Evolutionary conservation across 1,140 invertebrate genomes (phyloP), one percentile per base, ranked within the genome.

Genomic region (Drosophila prosaltans): DNA sequence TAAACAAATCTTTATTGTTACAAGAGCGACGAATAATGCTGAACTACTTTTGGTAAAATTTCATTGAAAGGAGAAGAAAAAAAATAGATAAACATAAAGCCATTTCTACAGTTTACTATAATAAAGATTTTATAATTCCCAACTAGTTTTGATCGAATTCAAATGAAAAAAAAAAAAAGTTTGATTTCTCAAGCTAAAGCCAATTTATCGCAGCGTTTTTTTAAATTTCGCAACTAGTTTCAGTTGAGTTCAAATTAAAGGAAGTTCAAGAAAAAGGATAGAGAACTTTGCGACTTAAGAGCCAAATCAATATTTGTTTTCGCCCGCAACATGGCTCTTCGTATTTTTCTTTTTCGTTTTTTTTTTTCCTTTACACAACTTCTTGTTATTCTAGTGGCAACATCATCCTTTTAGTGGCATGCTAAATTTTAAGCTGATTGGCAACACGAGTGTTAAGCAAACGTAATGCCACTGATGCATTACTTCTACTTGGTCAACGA

Each of bases 391-490:
- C 41, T 51, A 26, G 21, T 51, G 45, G 45, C 45, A 51, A 51
- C 45, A 51, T 26, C 45, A 51, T 51, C 45, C 45, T 51, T 51
- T 51, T 51, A 51, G 45, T 51, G 45, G 45, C 45, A 51, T 51
- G 60, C 73, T 82, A 81, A 89, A 39, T 89, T 89, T 89, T 72
- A 89, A 68, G 84, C 84, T 81, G 85, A 81, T 79, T 89, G 74
- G 66, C 66, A 71, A 78, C 67, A 77, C 55, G 64, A 80, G 76
- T 78, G 72, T 70, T 64, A 66, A 70, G 75, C 66, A 60, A 54
- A 36, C 62, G 59, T 73, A 77, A 80, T 77, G 65, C 41, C 24
- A 41, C 61, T 51, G 43, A n/a, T 30, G 48, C 55, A 51, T 51
- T 51, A 51, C 45, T 51, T 51, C 21, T 6, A 89, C 84, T 84